A percentile compares a stretch with the other conserved stretches of the same genome.
phyloP scores from a whole-genome alignment of 2,797 vertebrate species.

The Fundulus diaphanus region DNA sequence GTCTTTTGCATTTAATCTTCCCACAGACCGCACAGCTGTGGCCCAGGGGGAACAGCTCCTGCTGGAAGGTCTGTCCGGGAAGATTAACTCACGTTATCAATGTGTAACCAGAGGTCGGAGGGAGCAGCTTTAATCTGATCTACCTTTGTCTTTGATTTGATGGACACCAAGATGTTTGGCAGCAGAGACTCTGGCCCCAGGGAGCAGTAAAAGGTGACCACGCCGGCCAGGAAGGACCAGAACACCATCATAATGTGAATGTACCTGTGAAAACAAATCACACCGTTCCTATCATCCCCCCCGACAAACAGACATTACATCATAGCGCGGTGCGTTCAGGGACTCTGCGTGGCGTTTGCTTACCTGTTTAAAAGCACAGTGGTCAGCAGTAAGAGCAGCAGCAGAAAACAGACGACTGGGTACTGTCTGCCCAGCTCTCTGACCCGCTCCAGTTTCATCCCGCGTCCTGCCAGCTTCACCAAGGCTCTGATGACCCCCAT shows the following conservation, averaged over 20 bases:
- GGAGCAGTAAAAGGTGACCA: constrained; percentile 92
- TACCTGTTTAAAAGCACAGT: constrained; percentile 91
- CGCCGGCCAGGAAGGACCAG: constrained; percentile 96
- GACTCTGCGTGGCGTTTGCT: neutral
- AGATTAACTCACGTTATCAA: constrained; percentile 4
- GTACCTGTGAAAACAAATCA: constrained; percentile 78
- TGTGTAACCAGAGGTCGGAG: neutral
- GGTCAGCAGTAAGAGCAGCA: constrained; percentile 81
- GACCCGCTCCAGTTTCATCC: constrained; percentile 80
- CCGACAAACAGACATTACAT: neutral
- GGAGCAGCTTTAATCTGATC: neutral
- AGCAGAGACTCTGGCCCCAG: constrained; percentile 91
- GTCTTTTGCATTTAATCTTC: constrained; percentile 95
- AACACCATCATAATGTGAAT: constrained; percentile 93
- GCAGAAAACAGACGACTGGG: constrained; percentile 88
- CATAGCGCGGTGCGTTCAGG: neutral
- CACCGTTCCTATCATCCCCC: too few relatives aligned
- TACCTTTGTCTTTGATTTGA: constrained; percentile 92
- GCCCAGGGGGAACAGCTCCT: constrained; percentile 91
- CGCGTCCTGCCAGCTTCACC: constrained; percentile 72
- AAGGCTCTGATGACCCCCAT: constrained; percentile 72
- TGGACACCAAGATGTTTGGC: constrained; percentile 89
- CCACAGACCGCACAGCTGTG: constrained; percentile 96
- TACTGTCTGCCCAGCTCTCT: constrained; percentile 91
- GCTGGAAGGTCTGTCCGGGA: constrained; percentile 83